Conservation (phyloP, 1,140 invertebrate genomes). For the Megalopta genalis region DNA sequence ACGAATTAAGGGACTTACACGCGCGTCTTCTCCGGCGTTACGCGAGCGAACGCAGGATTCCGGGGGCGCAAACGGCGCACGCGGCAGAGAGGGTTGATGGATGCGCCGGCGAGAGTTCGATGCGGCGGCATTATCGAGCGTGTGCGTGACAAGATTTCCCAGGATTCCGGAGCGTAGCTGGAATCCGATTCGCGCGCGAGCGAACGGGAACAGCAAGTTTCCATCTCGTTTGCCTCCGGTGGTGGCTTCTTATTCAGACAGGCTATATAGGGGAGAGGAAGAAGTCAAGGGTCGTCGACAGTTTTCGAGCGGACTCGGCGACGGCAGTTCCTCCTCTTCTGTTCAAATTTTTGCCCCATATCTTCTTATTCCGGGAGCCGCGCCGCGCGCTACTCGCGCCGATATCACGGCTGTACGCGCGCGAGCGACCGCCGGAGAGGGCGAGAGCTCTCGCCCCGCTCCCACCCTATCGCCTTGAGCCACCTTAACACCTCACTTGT, state of each 20-base stretch:
- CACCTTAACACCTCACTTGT: conserved; percentile 62
- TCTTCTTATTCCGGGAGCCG: neutral
- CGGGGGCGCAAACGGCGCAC: neutral
- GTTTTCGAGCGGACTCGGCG: neutral
- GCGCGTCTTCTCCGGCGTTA: too few relatives aligned
- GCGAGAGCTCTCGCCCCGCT: too few relatives aligned
- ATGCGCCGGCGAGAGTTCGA: neutral
- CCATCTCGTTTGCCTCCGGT: conserved; percentile 26
- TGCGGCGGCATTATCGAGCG: conserved; percentile 21
- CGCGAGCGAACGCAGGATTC: neutral
- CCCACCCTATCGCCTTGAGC: conserved; percentile 10
- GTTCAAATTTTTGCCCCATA: conserved; percentile 46
- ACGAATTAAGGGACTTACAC: neutral
- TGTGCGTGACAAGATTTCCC: conserved; percentile 38
- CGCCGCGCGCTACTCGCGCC: neutral
- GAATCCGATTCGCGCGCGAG: conserved; percentile 6
- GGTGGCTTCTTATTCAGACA: conserved; percentile 20
- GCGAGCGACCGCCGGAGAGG: too few relatives aligned
- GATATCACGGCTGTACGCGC: too few relatives aligned
- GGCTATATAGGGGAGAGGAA: neutral
- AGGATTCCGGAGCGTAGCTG: neutral
- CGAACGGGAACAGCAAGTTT: conserved; percentile 20
- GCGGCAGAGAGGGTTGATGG: neutral
- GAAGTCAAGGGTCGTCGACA: conserved; percentile 1
- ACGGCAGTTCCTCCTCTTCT: neutral